Base-by-base conservation (phyloP, 1,140 invertebrate species). In the Agrypnia vestita region DNA sequence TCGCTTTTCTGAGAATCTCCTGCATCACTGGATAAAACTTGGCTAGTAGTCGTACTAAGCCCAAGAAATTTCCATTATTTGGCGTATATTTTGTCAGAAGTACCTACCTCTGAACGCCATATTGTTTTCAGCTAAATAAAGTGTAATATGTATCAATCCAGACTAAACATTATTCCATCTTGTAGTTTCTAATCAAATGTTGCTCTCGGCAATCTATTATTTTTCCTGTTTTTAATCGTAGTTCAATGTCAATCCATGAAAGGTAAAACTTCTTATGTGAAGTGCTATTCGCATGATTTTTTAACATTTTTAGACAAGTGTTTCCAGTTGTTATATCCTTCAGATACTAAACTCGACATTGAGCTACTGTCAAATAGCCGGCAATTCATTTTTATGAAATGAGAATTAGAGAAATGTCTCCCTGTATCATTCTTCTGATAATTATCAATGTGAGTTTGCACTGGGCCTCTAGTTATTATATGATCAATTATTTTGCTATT, bases 391-490 rank as follows among this genome's bases (percentile, higher is more conserved):
- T 71, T 71, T 80, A 25, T 83, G 64, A 80, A 84, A 81, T 82
- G 78, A 77, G 62, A 83, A 82, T 83, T 81, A 74, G 81, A 81
- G 61, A 84, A 84, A 83, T 79, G 81, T 81, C 53, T 12, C 62
- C 62, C 62, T 4, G 62, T 67, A 74, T 82, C 80, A 75, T 82
- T 84, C 21, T 80, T 80, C 15, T 78, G 73, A 84, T 82, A 84
- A 61, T 61, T 67, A 80, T 84, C 81, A 82, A 71, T 53, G 81
- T 80, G 71, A 79, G 64, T 82, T 75, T 82, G 81, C 78, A 83
- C 15, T 82, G 78, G 78, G 73, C 78, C 71, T 49, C 3, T 81
- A 79, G 44, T 79, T 79, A 84, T 82, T 84, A n/a, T n/a, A n/a
- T n/a, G n/a, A n/a, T n/a, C n/a, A n/a, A n/a, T n/a, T n/a, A n/a